A percentile compares a stretch with the other conserved stretches of the same genome.
These are phyloP conservation scores for Caerostris darwini DNA, from an alignment of 1,140 invertebrate genomes.

Conservation along the genomic window DNA sequence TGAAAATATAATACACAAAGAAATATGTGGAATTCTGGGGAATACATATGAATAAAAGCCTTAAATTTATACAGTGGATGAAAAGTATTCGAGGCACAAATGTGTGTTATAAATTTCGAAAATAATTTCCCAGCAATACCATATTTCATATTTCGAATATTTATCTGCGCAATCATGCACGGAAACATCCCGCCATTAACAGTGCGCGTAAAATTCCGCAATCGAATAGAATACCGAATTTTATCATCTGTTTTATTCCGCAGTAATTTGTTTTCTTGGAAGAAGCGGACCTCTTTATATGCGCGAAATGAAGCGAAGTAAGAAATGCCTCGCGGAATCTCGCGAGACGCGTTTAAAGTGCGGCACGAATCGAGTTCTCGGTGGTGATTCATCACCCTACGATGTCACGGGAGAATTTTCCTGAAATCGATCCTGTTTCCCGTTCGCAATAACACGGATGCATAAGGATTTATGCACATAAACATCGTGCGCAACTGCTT, in stretches of 20 bases:
- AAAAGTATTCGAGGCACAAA: not conserved
- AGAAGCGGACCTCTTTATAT: not conserved
- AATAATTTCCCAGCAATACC: not conserved
- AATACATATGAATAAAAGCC: too few relatives aligned
- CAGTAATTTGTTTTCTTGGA: not conserved
- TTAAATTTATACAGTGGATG: not conserved
- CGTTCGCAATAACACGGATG: not conserved
- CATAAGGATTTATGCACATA: constrained; percentile 26
- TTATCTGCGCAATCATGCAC: not conserved
- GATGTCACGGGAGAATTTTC: not conserved
- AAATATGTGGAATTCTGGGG: too few relatives aligned
- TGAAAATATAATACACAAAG: too few relatives aligned
- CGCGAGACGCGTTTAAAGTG: constrained; percentile 2
- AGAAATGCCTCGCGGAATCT: not conserved
- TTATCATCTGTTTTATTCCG: not conserved
- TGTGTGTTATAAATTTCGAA: not conserved
- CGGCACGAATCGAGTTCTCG: not conserved
- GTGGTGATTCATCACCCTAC: constrained; percentile 5
- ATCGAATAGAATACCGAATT: not conserved
- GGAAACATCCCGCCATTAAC: not conserved
- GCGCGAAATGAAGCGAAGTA: not conserved
- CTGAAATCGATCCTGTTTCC: not conserved
- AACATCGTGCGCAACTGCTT: not conserved
- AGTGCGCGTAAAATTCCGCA: not conserved
- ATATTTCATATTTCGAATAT: not conserved